Evolutionary conservation across 1,140 invertebrate genomes (phyloP).

Genomic region (Drosophila sp.): DNA sequence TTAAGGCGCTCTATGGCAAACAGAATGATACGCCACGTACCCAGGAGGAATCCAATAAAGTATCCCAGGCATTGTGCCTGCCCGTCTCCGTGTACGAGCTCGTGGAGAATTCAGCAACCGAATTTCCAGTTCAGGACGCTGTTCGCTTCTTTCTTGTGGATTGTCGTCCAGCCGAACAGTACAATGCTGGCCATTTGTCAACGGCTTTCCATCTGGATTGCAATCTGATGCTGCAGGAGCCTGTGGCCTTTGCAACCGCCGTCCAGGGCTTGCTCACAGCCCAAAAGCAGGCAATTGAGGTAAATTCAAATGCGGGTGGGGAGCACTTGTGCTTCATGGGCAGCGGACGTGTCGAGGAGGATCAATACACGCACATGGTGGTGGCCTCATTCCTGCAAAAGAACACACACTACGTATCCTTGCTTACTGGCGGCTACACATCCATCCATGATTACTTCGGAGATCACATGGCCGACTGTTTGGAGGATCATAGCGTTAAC

Average conservation of each 20-base stretch:
- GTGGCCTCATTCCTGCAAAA: constrained; percentile 98
- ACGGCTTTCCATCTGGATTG: constrained; percentile 99
- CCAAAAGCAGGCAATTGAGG: constrained; percentile 94
- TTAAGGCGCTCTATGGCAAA: constrained; percentile 85
- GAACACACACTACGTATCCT: constrained; percentile 95
- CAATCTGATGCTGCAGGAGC: constrained; percentile 98
- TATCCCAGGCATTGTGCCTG: constrained; percentile 91
- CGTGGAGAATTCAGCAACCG: constrained; percentile 90
- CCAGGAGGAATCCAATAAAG: constrained; percentile 69
- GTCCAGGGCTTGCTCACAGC: constrained; percentile 96
- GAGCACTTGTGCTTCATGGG: constrained; percentile 99
- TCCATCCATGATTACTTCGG: constrained; percentile 94
- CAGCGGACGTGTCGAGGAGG: constrained; percentile 97
- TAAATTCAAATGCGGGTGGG: constrained; percentile 95
- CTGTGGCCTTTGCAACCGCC: constrained; percentile 96
- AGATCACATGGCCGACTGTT: constrained; percentile 90
- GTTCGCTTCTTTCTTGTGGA: constrained; percentile 98
- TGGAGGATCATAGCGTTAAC: constrained; percentile 92
- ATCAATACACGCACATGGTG: constrained; percentile 99
- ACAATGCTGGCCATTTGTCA: constrained; percentile 97
- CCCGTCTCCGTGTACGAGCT: constrained; percentile 96
- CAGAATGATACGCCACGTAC: constrained; percentile 73
- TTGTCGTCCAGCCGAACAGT: constrained; percentile 97
- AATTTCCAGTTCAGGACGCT: constrained; percentile 86
- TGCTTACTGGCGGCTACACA: constrained; percentile 96